phyloP scores from a whole-genome alignment of 2,113 vertebrate species.

The Mus musculus region DNA sequence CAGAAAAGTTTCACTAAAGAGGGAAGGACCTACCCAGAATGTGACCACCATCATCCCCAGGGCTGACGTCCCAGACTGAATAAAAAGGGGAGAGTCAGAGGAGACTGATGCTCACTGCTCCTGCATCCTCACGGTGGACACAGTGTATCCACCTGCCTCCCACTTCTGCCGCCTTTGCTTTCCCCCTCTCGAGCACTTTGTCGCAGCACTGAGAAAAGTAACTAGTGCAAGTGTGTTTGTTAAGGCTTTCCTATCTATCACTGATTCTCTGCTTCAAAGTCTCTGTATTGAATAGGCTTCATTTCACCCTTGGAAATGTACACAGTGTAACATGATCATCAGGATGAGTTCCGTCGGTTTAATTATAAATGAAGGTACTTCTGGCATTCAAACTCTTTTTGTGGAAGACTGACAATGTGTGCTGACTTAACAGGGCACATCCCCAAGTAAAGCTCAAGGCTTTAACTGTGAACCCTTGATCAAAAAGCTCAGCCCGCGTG shows the following conservation, averaged over 20 bases:
- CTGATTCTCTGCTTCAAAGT: background rate
- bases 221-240: background rate
- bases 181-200: background rate
- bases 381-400: constrained; percentile 69
- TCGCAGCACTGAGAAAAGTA: background rate
- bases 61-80: background rate
- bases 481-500: constrained; percentile 76
- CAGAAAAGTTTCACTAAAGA: background rate
- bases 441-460: constrained; percentile 77
- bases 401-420: constrained; percentile 65
- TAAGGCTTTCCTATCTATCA: background rate
- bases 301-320: background rate
- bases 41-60: background rate
- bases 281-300: background rate
- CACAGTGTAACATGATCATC: background rate
- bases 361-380: constrained; percentile 39
- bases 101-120: background rate
- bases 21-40: background rate
- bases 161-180: background rate
- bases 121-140: background rate
- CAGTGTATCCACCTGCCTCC: background rate
- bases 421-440: constrained; percentile 75
- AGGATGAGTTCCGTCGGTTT: constrained; percentile 4
- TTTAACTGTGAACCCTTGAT: constrained; percentile 73
- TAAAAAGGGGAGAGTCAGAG: background rate